A percentile compares a stretch with the other conserved stretches of the same genome.
These are phyloP conservation scores for Lumbricus terrestris DNA, from an alignment of 2,888 invertebrate genomes.

Conservation along the genomic window DNA sequence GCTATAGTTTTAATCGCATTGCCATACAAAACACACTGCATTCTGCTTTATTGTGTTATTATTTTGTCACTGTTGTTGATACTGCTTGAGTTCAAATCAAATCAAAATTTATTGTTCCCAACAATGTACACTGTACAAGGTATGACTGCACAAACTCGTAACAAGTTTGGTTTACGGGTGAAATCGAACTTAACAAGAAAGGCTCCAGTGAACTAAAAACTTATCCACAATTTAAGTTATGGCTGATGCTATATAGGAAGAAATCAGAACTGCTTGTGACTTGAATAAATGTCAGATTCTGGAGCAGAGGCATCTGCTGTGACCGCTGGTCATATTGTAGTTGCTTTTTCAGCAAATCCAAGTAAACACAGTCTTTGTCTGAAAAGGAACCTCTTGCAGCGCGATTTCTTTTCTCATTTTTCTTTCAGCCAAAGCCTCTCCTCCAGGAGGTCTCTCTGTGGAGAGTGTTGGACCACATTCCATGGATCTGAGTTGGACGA, in stretches of 20 bases:
- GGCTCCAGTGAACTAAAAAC: background rate
- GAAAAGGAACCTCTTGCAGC: background rate
- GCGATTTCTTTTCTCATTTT: background rate
- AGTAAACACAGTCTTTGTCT: too few species aligned
- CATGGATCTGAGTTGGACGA: conserved; percentile 90
- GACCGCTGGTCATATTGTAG: background rate
- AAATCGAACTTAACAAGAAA: background rate
- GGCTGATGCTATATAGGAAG: background rate
- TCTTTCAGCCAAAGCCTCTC: conserved; percentile 68
- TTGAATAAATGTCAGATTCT: background rate
- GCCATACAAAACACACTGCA: background rate
- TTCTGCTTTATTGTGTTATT: background rate
- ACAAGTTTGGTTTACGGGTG: too few species aligned
- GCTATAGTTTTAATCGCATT: background rate
- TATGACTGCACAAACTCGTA: too few species aligned
- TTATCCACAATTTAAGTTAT: background rate
- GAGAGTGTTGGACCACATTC: conserved; percentile 82
- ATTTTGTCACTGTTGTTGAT: background rate
- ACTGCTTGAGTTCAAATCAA: too few species aligned
- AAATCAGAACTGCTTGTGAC: background rate
- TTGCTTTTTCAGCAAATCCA: too few species aligned
- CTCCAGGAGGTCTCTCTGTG: conserved; percentile 85
- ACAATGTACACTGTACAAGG: too few species aligned
- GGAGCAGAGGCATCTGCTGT: background rate
- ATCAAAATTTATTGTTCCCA: too few species aligned